Percentiles rank a stretch among this genome's conserved stretches.
phyloP scores from a whole-genome alignment of 2,888 invertebrate genomes.

The Diploptera punctata region DNA sequence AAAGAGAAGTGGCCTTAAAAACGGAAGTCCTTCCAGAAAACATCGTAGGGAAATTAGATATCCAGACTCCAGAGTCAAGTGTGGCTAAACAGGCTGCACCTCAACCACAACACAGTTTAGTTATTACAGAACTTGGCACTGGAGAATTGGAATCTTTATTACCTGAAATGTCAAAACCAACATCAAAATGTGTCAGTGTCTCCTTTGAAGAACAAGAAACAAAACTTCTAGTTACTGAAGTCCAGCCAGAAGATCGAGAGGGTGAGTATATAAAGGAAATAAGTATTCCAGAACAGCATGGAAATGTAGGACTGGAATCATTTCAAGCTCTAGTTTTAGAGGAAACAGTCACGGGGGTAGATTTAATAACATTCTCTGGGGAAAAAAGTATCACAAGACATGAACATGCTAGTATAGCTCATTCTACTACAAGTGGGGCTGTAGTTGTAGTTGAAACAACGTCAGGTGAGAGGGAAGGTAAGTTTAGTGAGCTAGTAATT shows the following conservation, averaged over 20 bases:
- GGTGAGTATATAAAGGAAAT: slow-evolving; percentile 55
- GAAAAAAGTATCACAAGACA: slow-evolving; percentile 22
- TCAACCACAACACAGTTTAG: slow-evolving; percentile 56
- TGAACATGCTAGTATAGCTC: slow-evolving; percentile 38
- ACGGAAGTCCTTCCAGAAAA: slow-evolving; percentile 52
- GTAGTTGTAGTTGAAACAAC: slow-evolving; percentile 38
- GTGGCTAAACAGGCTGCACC: slow-evolving; percentile 50
- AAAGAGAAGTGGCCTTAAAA: slow-evolving; percentile 56
- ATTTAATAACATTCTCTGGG: slow-evolving; percentile 31
- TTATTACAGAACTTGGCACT: slow-evolving; percentile 59
- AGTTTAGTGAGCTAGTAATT: slow-evolving; percentile 28
- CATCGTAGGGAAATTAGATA: slow-evolving; percentile 46
- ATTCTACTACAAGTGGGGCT: slow-evolving; percentile 22
- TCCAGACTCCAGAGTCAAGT: slow-evolving; percentile 48
- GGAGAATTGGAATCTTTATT: slow-evolving; percentile 58
- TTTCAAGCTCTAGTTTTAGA: slow-evolving; percentile 39
- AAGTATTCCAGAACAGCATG: slow-evolving; percentile 38
- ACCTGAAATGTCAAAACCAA: slow-evolving; percentile 54
- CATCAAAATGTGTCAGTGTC: slow-evolving; percentile 55
- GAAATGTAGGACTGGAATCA: slow-evolving; percentile 41
- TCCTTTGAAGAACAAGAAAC: slow-evolving; percentile 52
- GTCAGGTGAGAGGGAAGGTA: slow-evolving; percentile 42
- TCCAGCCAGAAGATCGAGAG: slow-evolving; percentile 57
- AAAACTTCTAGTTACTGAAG: slow-evolving; percentile 57
- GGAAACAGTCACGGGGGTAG: slow-evolving; percentile 38